Percentiles rank a stretch among this genome's conserved stretches.
These are phyloP conservation scores for Orgyia antiqua DNA, from an alignment of 2,888 invertebrate species.

Conservation along the genomic window DNA sequence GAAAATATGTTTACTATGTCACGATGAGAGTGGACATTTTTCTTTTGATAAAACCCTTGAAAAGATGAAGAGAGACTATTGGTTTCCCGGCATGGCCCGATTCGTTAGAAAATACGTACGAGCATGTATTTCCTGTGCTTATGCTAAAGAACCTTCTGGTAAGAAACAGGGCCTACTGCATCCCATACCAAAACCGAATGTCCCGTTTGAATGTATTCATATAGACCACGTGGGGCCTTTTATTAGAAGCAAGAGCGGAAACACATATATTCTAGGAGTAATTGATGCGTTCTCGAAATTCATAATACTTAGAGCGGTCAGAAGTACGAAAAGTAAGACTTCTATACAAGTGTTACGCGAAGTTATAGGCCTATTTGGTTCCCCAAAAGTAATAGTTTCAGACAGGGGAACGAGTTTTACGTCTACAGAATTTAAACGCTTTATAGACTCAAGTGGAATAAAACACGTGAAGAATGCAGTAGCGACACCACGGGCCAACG, in stretches of 20 bases:
- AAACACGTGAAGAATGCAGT: slow-evolving; percentile 10
- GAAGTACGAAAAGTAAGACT: neutral
- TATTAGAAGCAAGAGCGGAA: neutral
- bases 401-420: slow-evolving; percentile 2
- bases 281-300: slow-evolving; percentile 2
- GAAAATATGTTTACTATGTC: slow-evolving; percentile 1
- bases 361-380: slow-evolving; percentile 1
- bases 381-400: neutral
- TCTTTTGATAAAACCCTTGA: slow-evolving; percentile 4
- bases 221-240: slow-evolving; percentile 4
- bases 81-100: slow-evolving; percentile 4
- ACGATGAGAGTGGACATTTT: slow-evolving; percentile 7
- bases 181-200: slow-evolving; percentile 1
- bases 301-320: slow-evolving; percentile 2
- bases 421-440: neutral
- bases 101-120: slow-evolving; percentile 3
- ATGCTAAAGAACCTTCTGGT: neutral
- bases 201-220: slow-evolving; percentile 1
- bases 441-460: slow-evolving; percentile 1
- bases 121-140: slow-evolving; percentile 3
- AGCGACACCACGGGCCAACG: slow-evolving; percentile 4
- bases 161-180: slow-evolving; percentile 1
- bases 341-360: slow-evolving; percentile 1
- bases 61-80: neutral
- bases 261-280: neutral